Percentiles rank a stretch among this genome's conserved stretches.
Conservation (phyloP, 1,140 invertebrate genomes). For the Drosophila ironensis region DNA sequence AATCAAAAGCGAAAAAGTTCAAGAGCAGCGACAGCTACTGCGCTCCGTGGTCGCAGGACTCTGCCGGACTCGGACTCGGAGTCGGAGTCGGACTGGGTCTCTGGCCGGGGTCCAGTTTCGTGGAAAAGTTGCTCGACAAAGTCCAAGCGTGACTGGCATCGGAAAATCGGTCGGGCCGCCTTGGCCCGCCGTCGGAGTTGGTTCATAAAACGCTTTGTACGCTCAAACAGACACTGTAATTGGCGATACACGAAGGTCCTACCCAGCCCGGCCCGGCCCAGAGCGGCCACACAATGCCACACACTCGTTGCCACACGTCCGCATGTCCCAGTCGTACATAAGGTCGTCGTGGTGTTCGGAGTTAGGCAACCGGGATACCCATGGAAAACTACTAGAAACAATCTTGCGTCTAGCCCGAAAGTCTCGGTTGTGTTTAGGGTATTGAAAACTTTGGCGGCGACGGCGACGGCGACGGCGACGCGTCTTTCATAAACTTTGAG, state of each 20-base stretch:
- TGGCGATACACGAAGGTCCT: constrained; percentile 69
- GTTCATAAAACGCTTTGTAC: constrained; percentile 79
- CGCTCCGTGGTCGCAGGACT: too few relatives aligned
- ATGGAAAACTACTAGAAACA: too few relatives aligned
- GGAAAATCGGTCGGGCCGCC: constrained; percentile 35
- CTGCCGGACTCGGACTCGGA: not conserved
- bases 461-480: constrained; percentile 48
- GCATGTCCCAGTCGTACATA: too few relatives aligned
- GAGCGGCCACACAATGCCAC: too few relatives aligned
- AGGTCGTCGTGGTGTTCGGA: too few relatives aligned
- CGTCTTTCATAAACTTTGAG: constrained; percentile 78
- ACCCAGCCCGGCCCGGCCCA: too few relatives aligned
- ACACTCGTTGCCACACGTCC: too few relatives aligned
- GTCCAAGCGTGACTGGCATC: constrained; percentile 72
- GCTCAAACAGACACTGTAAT: constrained; percentile 79
- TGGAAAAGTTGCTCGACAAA: constrained; percentile 67
- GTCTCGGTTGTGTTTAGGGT: not conserved
- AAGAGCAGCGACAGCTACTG: constrained; percentile 33
- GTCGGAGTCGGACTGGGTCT: not conserved
- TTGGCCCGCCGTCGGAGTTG: constrained; percentile 34
- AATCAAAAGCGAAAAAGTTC: constrained; percentile 76
- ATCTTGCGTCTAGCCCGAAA: not conserved
- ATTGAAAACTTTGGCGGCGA: constrained; percentile 63
- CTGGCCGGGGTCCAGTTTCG: not conserved
- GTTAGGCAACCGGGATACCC: too few relatives aligned